A percentile compares a stretch with the other conserved stretches of the same genome.
Conservation (phyloP, 2,113 vertebrate species). For the Mesoclemmys tuberculata region DNA sequence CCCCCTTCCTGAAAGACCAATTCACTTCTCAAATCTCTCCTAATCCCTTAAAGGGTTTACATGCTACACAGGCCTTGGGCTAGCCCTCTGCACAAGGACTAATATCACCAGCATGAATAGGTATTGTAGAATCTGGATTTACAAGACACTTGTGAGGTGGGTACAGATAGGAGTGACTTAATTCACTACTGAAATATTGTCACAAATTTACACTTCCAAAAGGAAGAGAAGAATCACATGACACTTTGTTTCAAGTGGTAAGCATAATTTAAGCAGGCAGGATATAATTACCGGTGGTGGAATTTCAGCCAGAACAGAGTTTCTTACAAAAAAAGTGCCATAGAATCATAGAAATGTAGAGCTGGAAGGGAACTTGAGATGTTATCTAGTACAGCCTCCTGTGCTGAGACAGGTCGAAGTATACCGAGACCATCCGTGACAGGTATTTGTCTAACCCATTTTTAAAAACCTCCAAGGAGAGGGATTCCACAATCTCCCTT, state of each 20-base stretch:
- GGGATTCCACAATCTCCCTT: no score
- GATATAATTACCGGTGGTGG: background rate
- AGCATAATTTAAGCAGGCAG: background rate
- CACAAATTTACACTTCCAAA: constrained; percentile 52
- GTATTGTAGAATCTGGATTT: constrained; percentile 24
- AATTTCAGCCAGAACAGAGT: background rate
- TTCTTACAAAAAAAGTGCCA: background rate
- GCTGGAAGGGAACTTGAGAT: background rate
- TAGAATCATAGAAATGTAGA: background rate
- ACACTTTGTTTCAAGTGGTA: constrained; percentile 24
- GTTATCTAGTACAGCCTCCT: background rate
- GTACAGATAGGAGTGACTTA: constrained; percentile 32
- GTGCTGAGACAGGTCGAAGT: no score
- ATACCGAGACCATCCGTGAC: no score
- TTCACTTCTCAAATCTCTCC: constrained; percentile 29
- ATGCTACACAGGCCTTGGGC: constrained; percentile 1
- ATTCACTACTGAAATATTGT: constrained; percentile 8
- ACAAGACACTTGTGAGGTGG: constrained; percentile 26
- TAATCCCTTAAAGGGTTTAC: constrained; percentile 32
- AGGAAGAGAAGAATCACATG: constrained; percentile 43
- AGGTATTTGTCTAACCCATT: no score
- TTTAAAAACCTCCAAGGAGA: no score
- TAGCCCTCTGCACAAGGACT: background rate
- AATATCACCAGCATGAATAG: background rate
- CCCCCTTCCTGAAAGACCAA: background rate